A percentile compares a stretch with the other conserved stretches of the same genome.
Conservation (phyloP, 2,797 vertebrate genomes). For the Eulemur albifrons region DNA sequence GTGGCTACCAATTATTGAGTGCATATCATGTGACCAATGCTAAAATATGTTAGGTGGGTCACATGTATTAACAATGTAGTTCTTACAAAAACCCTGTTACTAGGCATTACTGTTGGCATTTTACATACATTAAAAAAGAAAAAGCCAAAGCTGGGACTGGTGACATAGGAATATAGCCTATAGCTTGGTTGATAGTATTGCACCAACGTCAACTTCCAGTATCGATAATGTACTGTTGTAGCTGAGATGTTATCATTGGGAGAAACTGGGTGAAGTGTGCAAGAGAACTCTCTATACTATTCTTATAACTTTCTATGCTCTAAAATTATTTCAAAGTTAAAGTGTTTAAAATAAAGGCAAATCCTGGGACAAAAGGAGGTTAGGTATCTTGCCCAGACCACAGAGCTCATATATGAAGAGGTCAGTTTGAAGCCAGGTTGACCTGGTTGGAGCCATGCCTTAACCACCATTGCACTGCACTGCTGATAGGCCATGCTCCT, state of each 20-base stretch:
- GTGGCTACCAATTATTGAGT: background rate
- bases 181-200: background rate
- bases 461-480: background rate
- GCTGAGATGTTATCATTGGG: background rate
- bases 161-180: background rate
- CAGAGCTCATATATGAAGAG: background rate
- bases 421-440: background rate
- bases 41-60: background rate
- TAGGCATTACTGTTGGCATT: background rate
- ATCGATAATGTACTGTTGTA: background rate
- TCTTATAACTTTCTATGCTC: background rate
- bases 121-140: background rate
- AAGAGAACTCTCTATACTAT: background rate
- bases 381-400: background rate
- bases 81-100: background rate
- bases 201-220: background rate
- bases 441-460: background rate
- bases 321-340: background rate
- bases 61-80: background rate
- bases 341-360: background rate
- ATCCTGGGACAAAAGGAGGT: rapidly evolving
- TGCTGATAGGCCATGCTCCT: no score
- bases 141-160: background rate
- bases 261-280: background rate
- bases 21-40: background rate